These are phyloP conservation scores for Drosophila virilis DNA, from an alignment of 1,140 invertebrate genomes.

Conservation along the genomic window DNA sequence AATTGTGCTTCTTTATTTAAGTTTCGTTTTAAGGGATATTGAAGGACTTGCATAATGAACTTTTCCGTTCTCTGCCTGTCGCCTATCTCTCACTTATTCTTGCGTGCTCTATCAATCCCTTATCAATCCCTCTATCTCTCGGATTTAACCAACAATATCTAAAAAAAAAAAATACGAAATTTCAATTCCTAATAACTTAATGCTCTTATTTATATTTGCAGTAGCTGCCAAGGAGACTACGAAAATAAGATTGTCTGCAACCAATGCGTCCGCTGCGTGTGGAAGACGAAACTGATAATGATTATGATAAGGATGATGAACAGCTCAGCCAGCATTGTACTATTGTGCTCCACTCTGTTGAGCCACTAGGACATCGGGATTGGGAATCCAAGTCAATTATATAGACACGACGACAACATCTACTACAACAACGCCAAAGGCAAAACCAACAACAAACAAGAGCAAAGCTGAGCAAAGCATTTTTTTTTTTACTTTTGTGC, in stretches of 20 bases:
- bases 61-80: no score
- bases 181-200: no score
- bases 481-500: slow-evolving; percentile 1
- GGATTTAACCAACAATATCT: no score
- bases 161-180: no score
- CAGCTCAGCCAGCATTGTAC: slow-evolving; percentile 39
- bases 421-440: slow-evolving; percentile 18
- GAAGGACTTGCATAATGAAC: no score
- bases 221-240: slow-evolving; percentile 15
- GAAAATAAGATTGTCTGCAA: slow-evolving; percentile 1
- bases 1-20: no score
- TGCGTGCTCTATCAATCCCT: no score
- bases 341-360: slow-evolving; percentile 34
- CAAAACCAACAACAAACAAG: slow-evolving; percentile 12
- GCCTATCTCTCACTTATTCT: no score
- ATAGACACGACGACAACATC: slow-evolving; percentile 25
- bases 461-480: slow-evolving; percentile 19
- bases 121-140: no score
- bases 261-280: slow-evolving; percentile 55
- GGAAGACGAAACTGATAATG: slow-evolving; percentile 50
- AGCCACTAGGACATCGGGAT: slow-evolving; percentile 13
- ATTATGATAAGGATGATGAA: slow-evolving; percentile 66
- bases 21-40: no score
- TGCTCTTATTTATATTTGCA: slow-evolving; percentile 10
- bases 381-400: slow-evolving; percentile 67